A percentile compares a stretch with the other conserved stretches of the same genome.
phyloP scores from a whole-genome alignment of 1,140 invertebrate species.

The Phthorimaea operculella region DNA sequence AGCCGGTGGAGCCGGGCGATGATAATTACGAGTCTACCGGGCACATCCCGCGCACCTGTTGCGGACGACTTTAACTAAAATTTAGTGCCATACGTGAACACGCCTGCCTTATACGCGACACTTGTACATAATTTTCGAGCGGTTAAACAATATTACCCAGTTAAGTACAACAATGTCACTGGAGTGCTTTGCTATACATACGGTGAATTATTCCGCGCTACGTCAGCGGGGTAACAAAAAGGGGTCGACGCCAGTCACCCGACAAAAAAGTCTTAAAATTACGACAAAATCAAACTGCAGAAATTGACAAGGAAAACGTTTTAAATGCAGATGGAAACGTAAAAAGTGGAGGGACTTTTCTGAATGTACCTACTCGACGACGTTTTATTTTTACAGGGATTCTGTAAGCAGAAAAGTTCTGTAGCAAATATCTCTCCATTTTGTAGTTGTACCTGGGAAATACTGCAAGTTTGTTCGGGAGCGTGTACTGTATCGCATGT shows the following conservation, averaged over 20 bases:
- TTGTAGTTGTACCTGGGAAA: conserved; percentile 1
- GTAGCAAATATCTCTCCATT: conserved; percentile 3
- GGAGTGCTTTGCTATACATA: not conserved
- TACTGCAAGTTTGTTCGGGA: conserved; percentile 12
- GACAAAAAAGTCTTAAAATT: not conserved
- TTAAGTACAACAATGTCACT: conserved; percentile 9
- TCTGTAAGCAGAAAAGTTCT: not conserved
- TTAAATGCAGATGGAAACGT: conserved; percentile 1
- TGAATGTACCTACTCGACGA: not conserved
- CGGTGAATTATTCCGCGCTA: not conserved
- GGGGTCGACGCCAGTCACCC: not conserved
- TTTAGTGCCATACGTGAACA: conserved; percentile 59
- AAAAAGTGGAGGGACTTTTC: not conserved
- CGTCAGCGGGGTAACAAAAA: not conserved
- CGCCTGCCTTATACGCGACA: conserved; percentile 38
- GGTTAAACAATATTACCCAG: conserved; percentile 50
- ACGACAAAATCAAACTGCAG: not conserved
- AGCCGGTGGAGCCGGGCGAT: conserved; percentile 13
- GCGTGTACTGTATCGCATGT: conserved; percentile 22
- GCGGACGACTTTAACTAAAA: conserved; percentile 58
- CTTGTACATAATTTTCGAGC: conserved; percentile 57
- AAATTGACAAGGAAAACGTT: conserved; percentile 9
- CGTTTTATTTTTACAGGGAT: not conserved
- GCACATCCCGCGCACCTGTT: conserved; percentile 57
- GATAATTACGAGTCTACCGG: conserved; percentile 47